These are phyloP conservation scores for Euzophera pinguis DNA, from an alignment of 2,888 invertebrate genomes.

Conservation along the genomic window DNA sequence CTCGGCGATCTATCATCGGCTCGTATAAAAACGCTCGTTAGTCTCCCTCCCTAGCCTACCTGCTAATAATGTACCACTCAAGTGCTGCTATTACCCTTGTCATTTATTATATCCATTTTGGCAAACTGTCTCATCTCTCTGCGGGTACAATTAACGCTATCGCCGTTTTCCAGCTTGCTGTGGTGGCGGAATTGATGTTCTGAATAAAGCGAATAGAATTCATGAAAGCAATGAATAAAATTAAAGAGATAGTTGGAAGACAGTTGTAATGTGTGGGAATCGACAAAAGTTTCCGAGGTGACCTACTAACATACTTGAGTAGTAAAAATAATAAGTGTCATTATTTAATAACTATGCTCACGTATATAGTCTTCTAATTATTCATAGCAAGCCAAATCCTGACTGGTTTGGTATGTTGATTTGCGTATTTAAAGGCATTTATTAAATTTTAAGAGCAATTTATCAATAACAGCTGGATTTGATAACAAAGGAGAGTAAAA, in stretches of 20 bases:
- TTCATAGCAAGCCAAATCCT: no score
- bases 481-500: no score
- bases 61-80: conserved; percentile 78
- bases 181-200: conserved; percentile 1
- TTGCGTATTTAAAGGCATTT: no score
- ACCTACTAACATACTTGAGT: conserved; percentile 5
- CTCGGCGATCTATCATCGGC: conserved; percentile 74
- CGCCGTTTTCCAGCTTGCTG: conserved; percentile 9
- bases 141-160: conserved; percentile 15
- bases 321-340: not conserved
- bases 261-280: conserved; percentile 1
- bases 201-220: not conserved
- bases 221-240: not conserved
- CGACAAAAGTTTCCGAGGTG: conserved; percentile 1
- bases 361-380: no score
- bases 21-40: conserved; percentile 80
- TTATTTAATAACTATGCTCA: not conserved
- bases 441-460: no score
- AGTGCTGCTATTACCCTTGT: conserved; percentile 76
- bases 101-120: conserved; percentile 79
- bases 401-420: no score
- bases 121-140: conserved; percentile 71
- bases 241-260: not conserved
- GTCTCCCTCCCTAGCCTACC: conserved; percentile 53
- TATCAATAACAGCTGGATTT: no score